Base-by-base conservation (phyloP, 2,113 vertebrate species). In the Athene noctua region DNA sequence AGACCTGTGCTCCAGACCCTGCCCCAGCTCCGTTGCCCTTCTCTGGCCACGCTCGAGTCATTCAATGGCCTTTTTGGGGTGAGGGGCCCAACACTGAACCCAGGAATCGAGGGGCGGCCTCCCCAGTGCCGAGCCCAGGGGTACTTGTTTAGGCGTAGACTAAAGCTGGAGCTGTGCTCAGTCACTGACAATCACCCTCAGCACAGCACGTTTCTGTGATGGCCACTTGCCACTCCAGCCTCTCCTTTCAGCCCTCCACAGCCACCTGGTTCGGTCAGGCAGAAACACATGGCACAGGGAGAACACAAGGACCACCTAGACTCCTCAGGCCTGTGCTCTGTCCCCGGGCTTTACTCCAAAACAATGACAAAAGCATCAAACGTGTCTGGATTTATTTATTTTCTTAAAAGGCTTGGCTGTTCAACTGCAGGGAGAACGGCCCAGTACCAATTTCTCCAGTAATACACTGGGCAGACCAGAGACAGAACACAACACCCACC, bases 341-440 rank as follows among this genome's bases (percentile, higher is more conserved):
- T 13, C 44, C 47, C 68, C 0, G 2, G 78, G 54, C 40, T 79
- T 46, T 42, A 57, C 51, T 85, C 88, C 78, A 72, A 49, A 90
- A 58, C 88, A 55, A 26, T 19, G 38, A 92, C 90, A 80, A 63
- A 62, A 80, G 59, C 90, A 84, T 59, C 30, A 1, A 49, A 29
- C 27, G 1, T 15, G 16, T 78, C 72, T n/a, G 80, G 49, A 70
- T 70, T 65, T 6, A 29, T 96, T 94, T 90, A 13, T 94, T 94
- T 83, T 80, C 74, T 92, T 87, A 93, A 96, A 96, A 95, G 90
- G 75, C 86, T 51, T 34, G 92, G 85, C 90, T 88, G 92, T 61
- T 91, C 5, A 36, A 3, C 75, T 77, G 93, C 85, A 78, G 68
- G 75, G 75, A 90, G 79, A 88, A 59, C 5, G 0, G 75, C 63